Evolutionary conservation across 2,888 invertebrate species (phyloP).

Genomic region (Minunthozetes semirufus): DNA sequence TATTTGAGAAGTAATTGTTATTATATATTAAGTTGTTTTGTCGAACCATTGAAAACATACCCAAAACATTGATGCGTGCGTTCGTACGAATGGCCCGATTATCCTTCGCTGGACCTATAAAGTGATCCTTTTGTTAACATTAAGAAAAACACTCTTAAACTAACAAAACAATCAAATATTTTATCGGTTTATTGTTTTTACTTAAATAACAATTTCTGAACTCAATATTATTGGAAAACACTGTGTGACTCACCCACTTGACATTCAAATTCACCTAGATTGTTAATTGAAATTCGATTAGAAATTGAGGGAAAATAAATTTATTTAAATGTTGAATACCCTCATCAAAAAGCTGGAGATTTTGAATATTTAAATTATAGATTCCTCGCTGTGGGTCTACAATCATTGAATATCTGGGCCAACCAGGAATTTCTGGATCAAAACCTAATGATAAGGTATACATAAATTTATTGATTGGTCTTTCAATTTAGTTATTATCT

Average conservation of each 20-base stretch:
- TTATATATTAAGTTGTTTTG: not conserved
- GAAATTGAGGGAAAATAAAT: not conserved
- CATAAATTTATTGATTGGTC: not conserved
- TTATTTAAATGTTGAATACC: slow-evolving; percentile 50
- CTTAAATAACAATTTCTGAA: not conserved
- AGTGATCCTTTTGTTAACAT: not conserved
- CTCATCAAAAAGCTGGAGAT: slow-evolving; percentile 82
- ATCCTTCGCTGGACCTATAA: slow-evolving; percentile 13
- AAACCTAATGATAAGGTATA: slow-evolving; percentile 47
- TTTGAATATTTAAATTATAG: slow-evolving; percentile 79
- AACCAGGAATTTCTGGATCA: slow-evolving; percentile 58
- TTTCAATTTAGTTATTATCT: not conserved
- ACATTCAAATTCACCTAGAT: slow-evolving; percentile 13
- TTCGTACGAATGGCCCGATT: not conserved
- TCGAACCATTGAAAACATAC: not conserved
- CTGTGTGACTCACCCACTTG: not conserved
- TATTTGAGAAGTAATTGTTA: too few relatives aligned
- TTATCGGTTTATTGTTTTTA: not conserved
- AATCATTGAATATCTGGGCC: slow-evolving; percentile 76
- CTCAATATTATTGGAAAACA: not conserved
- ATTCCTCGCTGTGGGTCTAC: slow-evolving; percentile 74
- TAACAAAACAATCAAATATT: not conserved
- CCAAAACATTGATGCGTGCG: slow-evolving; percentile 9
- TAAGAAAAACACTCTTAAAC: not conserved
- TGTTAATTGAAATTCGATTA: not conserved